Evolutionary conservation across 2,797 vertebrate species (phyloP).

Genomic region (Melanotaenia boesemani): DNA sequence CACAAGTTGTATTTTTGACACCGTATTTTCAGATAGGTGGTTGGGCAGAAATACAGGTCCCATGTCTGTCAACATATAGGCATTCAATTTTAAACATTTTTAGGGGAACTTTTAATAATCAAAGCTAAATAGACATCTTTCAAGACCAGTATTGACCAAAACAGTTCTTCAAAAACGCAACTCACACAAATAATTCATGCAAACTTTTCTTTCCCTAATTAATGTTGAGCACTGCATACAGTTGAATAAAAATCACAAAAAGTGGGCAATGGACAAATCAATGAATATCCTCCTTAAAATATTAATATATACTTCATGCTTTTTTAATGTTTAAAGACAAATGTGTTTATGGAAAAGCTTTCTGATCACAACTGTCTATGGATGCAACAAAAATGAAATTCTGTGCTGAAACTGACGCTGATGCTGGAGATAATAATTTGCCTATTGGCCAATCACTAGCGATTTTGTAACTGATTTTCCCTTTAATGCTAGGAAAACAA

Average conservation of each 20-base stretch:
- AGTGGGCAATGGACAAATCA: not conserved
- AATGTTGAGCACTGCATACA: not conserved
- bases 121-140: not conserved
- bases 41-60: too few relatives aligned
- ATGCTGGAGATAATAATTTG: too few relatives aligned
- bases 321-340: constrained; percentile 1
- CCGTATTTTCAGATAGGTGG: too few relatives aligned
- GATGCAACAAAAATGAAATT: too few relatives aligned
- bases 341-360: not conserved
- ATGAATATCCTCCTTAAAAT: not conserved
- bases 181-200: too few relatives aligned
- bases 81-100: too few relatives aligned
- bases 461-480: too few relatives aligned
- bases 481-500: too few relatives aligned
- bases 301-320: not conserved
- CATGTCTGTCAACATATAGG: too few relatives aligned
- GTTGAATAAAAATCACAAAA: not conserved
- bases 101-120: not conserved
- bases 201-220: not conserved
- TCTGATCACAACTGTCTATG: not conserved
- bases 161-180: not conserved
- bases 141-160: not conserved
- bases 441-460: too few relatives aligned
- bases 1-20: not conserved
- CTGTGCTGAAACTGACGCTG: too few relatives aligned